Conservation (phyloP, 2,113 vertebrate genomes). For the Laticauda laticaudata region DNA sequence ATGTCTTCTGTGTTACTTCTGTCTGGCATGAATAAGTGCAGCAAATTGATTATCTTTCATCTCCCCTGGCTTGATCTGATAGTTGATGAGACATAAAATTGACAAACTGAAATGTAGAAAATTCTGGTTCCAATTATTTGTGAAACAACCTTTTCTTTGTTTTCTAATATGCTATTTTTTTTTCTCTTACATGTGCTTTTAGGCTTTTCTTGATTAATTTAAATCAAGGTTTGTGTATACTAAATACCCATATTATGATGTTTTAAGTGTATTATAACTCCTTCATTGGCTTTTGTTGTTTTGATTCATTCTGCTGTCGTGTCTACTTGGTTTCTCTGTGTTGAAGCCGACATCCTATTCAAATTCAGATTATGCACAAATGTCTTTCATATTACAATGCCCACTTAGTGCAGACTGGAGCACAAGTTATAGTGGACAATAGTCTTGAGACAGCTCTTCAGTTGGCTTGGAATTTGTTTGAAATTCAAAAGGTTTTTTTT, state of each 20-base stretch:
- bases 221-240: background rate
- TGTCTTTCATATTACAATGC: background rate
- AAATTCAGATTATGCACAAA: background rate
- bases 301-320: background rate
- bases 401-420: background rate
- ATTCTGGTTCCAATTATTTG: background rate
- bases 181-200: background rate
- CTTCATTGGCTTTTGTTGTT: background rate
- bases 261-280: background rate
- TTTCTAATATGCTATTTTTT: background rate
- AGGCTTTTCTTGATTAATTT: background rate
- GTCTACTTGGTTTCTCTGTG: background rate
- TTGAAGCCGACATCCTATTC: background rate
- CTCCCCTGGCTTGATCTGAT: background rate
- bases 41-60: background rate
- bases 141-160: background rate
- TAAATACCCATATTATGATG: background rate
- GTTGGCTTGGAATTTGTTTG: background rate
- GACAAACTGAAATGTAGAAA: background rate
- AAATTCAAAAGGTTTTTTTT: background rate
- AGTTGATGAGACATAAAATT: background rate
- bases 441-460: accelerated
- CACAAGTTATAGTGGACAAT: accelerated
- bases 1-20: background rate
- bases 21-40: background rate